Base-by-base conservation (phyloP, 2,888 invertebrate species). In the Oscheius onirici region DNA sequence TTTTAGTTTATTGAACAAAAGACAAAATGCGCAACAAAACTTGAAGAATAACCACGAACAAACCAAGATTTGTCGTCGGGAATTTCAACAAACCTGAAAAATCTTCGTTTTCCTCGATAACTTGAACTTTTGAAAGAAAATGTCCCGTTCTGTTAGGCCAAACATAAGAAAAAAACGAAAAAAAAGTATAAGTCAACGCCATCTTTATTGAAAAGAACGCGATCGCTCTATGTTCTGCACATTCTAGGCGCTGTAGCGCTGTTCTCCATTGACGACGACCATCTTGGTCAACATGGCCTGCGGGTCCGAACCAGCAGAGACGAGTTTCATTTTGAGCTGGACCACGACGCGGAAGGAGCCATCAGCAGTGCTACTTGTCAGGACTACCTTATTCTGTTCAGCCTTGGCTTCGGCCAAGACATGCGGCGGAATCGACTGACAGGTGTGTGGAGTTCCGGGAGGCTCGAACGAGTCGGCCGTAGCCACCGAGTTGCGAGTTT, bases 251-350 rank as follows among this genome's bases (percentile, higher is more conserved):
- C 26, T 24, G 58, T 58, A 58, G 15, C 58, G 15, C 17, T 40
- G 20, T 20, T 41, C 41, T 3, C 58, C 58, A 20, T 58, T 58
- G 43, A 58, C 58, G 41, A 17, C n/a, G 13, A 58, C 22, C 17
- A 20, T 58, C 17, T 40, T 58, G 17, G 58, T 41, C 6, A 41
- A n/a, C 41, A 58, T 8, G 5, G 58, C 58, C 41, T 58, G 58
- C 2, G 58, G 41, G 6, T 58, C 58, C 2, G 17, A 10, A 6
- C 10, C 20, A 3, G 20, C 20, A 11, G 20, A 17, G n/a, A 58
- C 58, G 17, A 41, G 41, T 20, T 58, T 58, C 58, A 58, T 58
- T 41, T 58, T 58, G 41, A 58, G 40, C 41, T 40, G 40, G 43
- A 34, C 41, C 17, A 52, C 24, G 52, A 52, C 52, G 3, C 24